These are phyloP conservation scores for Cheilosia vulpina DNA, from an alignment of 2,888 invertebrate genomes.

Conservation along the genomic window DNA sequence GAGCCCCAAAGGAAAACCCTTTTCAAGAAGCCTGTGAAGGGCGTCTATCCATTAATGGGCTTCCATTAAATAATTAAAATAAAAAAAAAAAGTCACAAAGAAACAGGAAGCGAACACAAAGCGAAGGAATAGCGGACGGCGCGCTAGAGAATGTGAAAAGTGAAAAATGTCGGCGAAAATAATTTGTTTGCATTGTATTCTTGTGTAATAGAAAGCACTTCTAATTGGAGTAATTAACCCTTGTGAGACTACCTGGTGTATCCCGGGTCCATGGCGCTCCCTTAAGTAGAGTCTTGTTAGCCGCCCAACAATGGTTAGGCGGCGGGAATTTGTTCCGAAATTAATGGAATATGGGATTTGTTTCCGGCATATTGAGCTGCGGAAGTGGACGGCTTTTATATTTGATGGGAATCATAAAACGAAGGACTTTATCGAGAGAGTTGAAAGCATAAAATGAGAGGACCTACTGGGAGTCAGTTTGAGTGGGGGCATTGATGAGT, in stretches of 20 bases:
- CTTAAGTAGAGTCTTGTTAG: neutral
- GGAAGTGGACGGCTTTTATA: slow-evolving; percentile 14
- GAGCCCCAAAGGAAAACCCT: slow-evolving; percentile 29
- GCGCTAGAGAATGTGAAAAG: slow-evolving; percentile 6
- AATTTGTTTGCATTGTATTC: neutral
- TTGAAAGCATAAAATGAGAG: too few species aligned
- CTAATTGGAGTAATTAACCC: slow-evolving; percentile 53
- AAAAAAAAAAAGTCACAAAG: slow-evolving; percentile 24
- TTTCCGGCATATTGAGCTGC: slow-evolving; percentile 10
- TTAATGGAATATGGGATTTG: slow-evolving; percentile 7
- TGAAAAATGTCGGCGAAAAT: slow-evolving; percentile 5
- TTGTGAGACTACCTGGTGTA: neutral
- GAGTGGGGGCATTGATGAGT: too few species aligned
- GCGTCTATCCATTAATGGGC: slow-evolving; percentile 47
- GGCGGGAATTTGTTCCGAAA: slow-evolving; percentile 19
- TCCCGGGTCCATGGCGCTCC: neutral
- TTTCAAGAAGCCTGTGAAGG: slow-evolving; percentile 26
- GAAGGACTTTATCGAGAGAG: too few species aligned
- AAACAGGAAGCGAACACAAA: slow-evolving; percentile 5
- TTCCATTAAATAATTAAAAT: slow-evolving; percentile 62
- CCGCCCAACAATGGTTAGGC: neutral
- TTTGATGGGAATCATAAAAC: too few species aligned
- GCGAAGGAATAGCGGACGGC: neutral
- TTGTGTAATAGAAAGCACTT: slow-evolving; percentile 13
- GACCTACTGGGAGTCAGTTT: too few species aligned